A percentile compares a stretch with the other conserved stretches of the same genome.
Conservation (phyloP, 2,888 invertebrate species). For the Yponomeuta evonymella region DNA sequence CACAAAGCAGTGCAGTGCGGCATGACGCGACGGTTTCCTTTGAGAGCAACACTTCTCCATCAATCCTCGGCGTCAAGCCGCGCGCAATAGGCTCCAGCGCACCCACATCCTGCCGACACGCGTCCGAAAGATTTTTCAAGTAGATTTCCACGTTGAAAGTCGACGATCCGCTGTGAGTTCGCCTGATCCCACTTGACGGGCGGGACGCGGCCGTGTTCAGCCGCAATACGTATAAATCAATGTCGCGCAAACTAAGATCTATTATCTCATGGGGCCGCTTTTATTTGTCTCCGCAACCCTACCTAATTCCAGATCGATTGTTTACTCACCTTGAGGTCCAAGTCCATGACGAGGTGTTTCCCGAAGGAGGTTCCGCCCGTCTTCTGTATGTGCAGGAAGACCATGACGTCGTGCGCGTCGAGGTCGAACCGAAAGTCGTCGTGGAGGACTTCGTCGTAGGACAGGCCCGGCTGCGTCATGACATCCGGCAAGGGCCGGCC, state of each 20-base stretch:
- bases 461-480: conserved; percentile 81
- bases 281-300: background rate
- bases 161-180: conserved; percentile 36
- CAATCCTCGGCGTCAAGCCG: conserved; percentile 45
- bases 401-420: conserved; percentile 96
- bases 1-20: conserved; percentile 32
- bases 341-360: conserved; percentile 95
- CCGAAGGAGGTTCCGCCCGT: conserved; percentile 99
- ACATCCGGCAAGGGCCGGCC: conserved; percentile 71
- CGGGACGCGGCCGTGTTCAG: conserved; percentile 16
- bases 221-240: background rate
- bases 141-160: conserved; percentile 44
- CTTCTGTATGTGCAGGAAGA: conserved; percentile 98
- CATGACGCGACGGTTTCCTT: conserved; percentile 44
- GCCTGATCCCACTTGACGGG: conserved; percentile 31
- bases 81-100: conserved; percentile 29
- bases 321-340: conserved; percentile 81
- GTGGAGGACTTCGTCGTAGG: conserved; percentile 90
- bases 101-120: conserved; percentile 36
- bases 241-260: background rate
- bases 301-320: no score
- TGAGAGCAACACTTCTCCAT: conserved; percentile 30
- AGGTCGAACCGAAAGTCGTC: conserved; percentile 93
- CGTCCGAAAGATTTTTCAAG: conserved; percentile 48
- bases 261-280: background rate